Evolutionary conservation across 2,888 invertebrate species (phyloP).

Genomic region (Parelbella ahira): DNA sequence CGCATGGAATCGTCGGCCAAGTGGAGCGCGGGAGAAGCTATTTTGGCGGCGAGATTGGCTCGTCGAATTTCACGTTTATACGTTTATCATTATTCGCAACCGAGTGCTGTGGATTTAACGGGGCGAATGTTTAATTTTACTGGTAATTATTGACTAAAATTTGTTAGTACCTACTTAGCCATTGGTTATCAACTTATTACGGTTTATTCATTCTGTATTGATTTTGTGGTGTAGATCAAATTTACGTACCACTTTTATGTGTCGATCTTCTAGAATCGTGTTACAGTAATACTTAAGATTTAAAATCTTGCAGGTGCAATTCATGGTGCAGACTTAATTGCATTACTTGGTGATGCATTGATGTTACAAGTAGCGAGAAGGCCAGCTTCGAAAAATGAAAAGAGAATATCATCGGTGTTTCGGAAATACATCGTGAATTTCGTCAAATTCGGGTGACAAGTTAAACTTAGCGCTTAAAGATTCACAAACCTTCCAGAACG

Average conservation of each 20-base stretch:
- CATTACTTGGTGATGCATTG: slow-evolving; percentile 83
- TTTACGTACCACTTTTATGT: too few relatives aligned
- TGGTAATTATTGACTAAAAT: slow-evolving; percentile 47
- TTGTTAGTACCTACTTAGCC: too few relatives aligned
- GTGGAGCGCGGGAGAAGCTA: slow-evolving; percentile 76
- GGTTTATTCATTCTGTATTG: too few relatives aligned
- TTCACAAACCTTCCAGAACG: too few relatives aligned
- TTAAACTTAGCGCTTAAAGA: too few relatives aligned
- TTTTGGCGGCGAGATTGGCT: slow-evolving; percentile 77
- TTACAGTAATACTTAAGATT: too few relatives aligned
- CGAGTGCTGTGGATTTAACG: slow-evolving; percentile 62
- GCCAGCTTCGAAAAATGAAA: slow-evolving; percentile 81
- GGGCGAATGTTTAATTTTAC: slow-evolving; percentile 71
- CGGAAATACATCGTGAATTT: slow-evolving; percentile 61
- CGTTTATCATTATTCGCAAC: slow-evolving; percentile 78
- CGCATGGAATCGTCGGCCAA: slow-evolving; percentile 81
- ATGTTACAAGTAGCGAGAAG: slow-evolving; percentile 84
- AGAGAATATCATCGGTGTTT: slow-evolving; percentile 61
- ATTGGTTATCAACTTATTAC: too few relatives aligned
- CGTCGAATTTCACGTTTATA: slow-evolving; percentile 71
- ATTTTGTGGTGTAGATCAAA: too few relatives aligned
- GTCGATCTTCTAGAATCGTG: too few relatives aligned
- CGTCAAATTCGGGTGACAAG: slow-evolving; percentile 75
- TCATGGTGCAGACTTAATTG: slow-evolving; percentile 84
- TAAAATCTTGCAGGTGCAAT: slow-evolving; percentile 73